Conservation (phyloP, 92 coral and sea anemone species). For the Chrysogorgia sp. region DNA sequence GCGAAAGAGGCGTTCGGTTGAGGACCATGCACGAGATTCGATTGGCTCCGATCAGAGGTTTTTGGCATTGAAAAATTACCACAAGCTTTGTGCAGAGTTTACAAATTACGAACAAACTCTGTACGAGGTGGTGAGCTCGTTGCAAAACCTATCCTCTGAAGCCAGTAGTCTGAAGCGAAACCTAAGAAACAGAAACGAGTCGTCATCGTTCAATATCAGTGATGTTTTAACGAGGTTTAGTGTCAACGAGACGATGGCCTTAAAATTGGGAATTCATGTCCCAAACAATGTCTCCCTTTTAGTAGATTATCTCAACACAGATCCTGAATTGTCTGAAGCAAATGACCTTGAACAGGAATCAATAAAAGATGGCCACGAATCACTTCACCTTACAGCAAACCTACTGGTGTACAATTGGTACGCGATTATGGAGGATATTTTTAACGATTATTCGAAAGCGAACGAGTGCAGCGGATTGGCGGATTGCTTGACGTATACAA, state of each 20-base stretch:
- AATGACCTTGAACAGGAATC: constrained; percentile 12
- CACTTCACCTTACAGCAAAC: constrained; percentile 45
- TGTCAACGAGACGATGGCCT: constrained; percentile 42
- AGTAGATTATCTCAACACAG: constrained; percentile 12
- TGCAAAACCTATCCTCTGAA: constrained; percentile 54
- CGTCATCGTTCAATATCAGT: not conserved
- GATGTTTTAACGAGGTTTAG: constrained; percentile 18
- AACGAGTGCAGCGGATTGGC: constrained; percentile 67
- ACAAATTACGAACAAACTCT: constrained; percentile 66
- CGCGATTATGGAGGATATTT: constrained; percentile 70
- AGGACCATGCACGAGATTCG: not conserved
- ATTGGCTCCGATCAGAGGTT: constrained; percentile 8
- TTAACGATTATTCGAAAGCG: constrained; percentile 42
- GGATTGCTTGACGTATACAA: constrained; percentile 62
- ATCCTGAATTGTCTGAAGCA: constrained; percentile 48
- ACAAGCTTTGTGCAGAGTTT: constrained; percentile 63
- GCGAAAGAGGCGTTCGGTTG: constrained; percentile 57
- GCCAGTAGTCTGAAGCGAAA: constrained; percentile 15
- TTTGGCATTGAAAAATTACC: constrained; percentile 46
- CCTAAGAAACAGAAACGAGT: constrained; percentile 7
- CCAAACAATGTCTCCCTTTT: constrained; percentile 40
- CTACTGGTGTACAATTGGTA: constrained; percentile 67
- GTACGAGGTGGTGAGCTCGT: constrained; percentile 48
- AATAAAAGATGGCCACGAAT: constrained; percentile 21
- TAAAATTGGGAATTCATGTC: constrained; percentile 54